phyloP scores from a whole-genome alignment of 64 coral and sea anemone species.

The Acropora yongei region DNA sequence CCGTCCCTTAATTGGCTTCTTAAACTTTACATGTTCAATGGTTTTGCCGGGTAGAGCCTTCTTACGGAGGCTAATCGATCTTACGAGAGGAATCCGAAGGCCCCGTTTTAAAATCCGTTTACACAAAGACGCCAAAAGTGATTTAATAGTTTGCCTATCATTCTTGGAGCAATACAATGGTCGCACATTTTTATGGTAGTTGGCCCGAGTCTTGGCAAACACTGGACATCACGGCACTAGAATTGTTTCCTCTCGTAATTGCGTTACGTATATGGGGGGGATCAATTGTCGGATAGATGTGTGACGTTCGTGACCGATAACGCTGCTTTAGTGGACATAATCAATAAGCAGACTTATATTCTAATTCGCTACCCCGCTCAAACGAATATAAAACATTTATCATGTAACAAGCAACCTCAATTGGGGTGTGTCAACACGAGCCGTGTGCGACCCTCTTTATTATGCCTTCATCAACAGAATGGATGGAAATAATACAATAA shows the following conservation, averaged over 20 bases:
- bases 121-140: background rate
- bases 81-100: constrained; percentile 11
- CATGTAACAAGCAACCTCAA: too few relatives aligned
- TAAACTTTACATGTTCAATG: constrained; percentile 56
- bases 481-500: too few relatives aligned
- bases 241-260: constrained; percentile 47
- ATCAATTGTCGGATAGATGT: constrained; percentile 5
- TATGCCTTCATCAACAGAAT: too few relatives aligned
- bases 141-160: background rate
- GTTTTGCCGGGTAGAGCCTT: constrained; percentile 39
- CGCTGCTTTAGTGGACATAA: constrained; percentile 15
- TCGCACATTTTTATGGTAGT: constrained; percentile 18
- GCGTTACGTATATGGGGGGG: constrained; percentile 30
- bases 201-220: constrained; percentile 22
- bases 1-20: constrained; percentile 19
- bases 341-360: constrained; percentile 24
- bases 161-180: constrained; percentile 25
- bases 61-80: constrained; percentile 47
- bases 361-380: too few relatives aligned
- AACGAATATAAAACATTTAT: too few relatives aligned
- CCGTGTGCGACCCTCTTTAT: too few relatives aligned
- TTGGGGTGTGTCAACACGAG: too few relatives aligned
- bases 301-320: constrained; percentile 18
- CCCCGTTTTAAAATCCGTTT: constrained; percentile 7
- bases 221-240: constrained; percentile 45